phyloP scores from a whole-genome alignment of 1,140 invertebrate species.

The Anthonomus grandis region DNA sequence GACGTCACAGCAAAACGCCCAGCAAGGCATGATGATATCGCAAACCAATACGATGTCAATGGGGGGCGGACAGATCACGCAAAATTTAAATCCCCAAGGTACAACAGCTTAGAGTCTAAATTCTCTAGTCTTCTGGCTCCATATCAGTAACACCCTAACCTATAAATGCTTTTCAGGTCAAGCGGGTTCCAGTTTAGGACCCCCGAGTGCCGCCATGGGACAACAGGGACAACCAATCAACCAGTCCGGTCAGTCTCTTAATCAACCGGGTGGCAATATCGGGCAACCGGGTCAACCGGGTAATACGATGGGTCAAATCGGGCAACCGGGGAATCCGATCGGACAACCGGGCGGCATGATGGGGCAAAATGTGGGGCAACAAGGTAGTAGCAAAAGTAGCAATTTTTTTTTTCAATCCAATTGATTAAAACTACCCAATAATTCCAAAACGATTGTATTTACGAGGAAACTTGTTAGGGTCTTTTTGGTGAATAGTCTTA shows the following conservation, averaged over 20 bases:
- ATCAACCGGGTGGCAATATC: slow-evolving; percentile 11
- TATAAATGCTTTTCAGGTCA: too few species aligned
- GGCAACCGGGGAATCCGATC: background rate
- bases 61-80: slow-evolving; percentile 61
- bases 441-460: too few species aligned
- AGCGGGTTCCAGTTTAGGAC: slow-evolving; percentile 9
- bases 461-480: too few species aligned
- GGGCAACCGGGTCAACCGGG: slow-evolving; percentile 31
- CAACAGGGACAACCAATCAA: slow-evolving; percentile 15
- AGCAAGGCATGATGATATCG: slow-evolving; percentile 57
- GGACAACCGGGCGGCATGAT: slow-evolving; percentile 28
- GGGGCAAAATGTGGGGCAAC: slow-evolving; percentile 38
- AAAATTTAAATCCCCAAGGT: slow-evolving; percentile 51
- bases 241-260: too few species aligned
- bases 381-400: slow-evolving; percentile 8
- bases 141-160: background rate
- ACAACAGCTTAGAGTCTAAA: too few species aligned
- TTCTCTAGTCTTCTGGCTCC: too few species aligned
- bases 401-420: too few species aligned
- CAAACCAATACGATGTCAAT: slow-evolving; percentile 61
- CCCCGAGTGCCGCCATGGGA: slow-evolving; percentile 8
- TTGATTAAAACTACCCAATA: too few species aligned
- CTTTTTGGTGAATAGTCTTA: too few species aligned
- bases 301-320: too few species aligned
- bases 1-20: slow-evolving; percentile 45